Evolutionary conservation across 1,140 invertebrate genomes (phyloP).

Genomic region (Drosophila orosa): DNA sequence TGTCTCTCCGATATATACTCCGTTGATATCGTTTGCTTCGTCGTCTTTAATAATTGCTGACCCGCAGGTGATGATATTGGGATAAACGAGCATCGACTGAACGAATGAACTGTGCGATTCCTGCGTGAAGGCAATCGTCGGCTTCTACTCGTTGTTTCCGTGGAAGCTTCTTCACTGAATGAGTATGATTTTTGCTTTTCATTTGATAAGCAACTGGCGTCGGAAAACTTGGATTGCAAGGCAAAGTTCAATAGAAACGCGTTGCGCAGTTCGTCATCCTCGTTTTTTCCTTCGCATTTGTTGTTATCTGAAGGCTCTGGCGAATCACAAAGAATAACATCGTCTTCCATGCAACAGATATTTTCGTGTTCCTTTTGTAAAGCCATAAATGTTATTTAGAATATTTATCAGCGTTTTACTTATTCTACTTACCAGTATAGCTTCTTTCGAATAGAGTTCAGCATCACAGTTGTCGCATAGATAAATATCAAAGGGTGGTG

Average conservation of each 20-base stretch:
- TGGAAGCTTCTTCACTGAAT: constrained; percentile 53
- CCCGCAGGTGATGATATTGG: constrained; percentile 87
- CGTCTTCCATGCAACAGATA: constrained; percentile 83
- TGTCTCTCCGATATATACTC: constrained; percentile 85
- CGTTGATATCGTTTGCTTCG: constrained; percentile 85
- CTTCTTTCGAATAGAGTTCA: constrained; percentile 85
- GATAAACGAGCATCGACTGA: constrained; percentile 85
- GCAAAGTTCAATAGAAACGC: constrained; percentile 80
- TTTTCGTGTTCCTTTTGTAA: constrained; percentile 86
- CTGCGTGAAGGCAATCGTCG: constrained; percentile 84
- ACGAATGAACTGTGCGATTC: constrained; percentile 84
- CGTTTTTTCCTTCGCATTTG: constrained; percentile 54
- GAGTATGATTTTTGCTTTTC: constrained; percentile 57
- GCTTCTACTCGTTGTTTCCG: constrained; percentile 57
- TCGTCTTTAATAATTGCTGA: constrained; percentile 85
- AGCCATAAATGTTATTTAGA: background rate
- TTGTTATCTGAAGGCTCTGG: constrained; percentile 66
- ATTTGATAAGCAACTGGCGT: constrained; percentile 37
- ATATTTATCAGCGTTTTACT: background rate
- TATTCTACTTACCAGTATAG: constrained; percentile 85
- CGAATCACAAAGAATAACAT: constrained; percentile 82
- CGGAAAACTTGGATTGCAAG: constrained; percentile 60
- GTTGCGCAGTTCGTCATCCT: constrained; percentile 71
- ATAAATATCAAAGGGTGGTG: constrained; percentile 88
- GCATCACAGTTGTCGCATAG: constrained; percentile 90